Evolutionary conservation across 1,140 invertebrate species (phyloP).

Genomic region (Lepidurus arcticus): DNA sequence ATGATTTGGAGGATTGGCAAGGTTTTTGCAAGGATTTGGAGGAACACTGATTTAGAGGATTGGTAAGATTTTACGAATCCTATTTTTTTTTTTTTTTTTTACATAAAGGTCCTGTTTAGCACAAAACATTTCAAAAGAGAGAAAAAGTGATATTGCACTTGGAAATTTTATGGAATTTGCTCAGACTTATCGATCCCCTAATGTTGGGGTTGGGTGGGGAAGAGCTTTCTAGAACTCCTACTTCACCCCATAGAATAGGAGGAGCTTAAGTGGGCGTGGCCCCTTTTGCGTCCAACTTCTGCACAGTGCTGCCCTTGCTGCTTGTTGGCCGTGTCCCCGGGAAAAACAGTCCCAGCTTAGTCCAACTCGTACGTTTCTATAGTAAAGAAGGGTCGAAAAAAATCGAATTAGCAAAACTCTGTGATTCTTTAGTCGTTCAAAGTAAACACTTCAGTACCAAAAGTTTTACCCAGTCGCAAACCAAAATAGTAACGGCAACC

Average conservation of each 20-base stretch:
- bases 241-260: not conserved
- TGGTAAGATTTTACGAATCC: too few species aligned
- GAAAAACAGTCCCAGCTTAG: constrained; percentile 15
- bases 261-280: not conserved
- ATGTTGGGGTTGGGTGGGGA: not conserved
- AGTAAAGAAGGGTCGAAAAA: not conserved
- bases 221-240: constrained; percentile 2
- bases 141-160: not conserved
- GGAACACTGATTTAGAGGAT: too few species aligned
- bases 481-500: too few species aligned
- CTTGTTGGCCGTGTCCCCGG: not conserved
- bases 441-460: too few species aligned
- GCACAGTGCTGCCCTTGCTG: not conserved
- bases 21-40: too few species aligned
- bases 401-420: not conserved
- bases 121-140: not conserved
- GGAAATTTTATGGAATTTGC: not conserved
- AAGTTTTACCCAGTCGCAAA: too few species aligned
- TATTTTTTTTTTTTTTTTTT: too few species aligned
- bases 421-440: not conserved
- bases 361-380: not conserved
- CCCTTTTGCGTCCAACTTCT: not conserved
- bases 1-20: too few species aligned
- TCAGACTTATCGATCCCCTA: constrained; percentile 2
- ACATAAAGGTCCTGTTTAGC: too few species aligned